Conservation (phyloP, 2,797 vertebrate genomes). For the Oryzias dopingdopingensis region DNA sequence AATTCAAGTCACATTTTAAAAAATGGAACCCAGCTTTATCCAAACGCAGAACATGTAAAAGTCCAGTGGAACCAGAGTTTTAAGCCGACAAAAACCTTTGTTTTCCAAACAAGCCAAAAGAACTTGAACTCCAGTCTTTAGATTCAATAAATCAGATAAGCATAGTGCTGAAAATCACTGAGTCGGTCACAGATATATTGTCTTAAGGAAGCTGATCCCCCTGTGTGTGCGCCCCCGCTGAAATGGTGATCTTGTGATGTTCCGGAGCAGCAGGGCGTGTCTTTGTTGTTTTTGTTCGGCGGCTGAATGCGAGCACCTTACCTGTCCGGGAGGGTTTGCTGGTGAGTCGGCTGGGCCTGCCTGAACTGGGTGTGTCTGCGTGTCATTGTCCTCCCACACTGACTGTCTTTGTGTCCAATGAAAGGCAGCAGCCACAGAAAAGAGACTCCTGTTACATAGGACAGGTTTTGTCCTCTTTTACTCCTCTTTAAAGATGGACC, state of each 20-base stretch:
- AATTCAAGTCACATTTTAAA: not conserved
- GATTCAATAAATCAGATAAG: conserved; percentile 14
- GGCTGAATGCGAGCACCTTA: conserved; percentile 53
- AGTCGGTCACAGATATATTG: conserved; percentile 42
- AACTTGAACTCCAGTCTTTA: conserved; percentile 6
- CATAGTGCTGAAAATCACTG: conserved; percentile 20
- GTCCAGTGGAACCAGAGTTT: not conserved
- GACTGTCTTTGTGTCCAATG: conserved; percentile 68
- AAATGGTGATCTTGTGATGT: conserved; percentile 75
- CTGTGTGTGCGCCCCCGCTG: conserved; percentile 56
- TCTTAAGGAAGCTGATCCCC: conserved; percentile 58
- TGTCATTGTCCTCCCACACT: conserved; percentile 67
- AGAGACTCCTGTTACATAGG: conserved; percentile 71
- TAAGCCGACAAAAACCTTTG: not conserved
- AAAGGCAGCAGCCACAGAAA: conserved; percentile 66
- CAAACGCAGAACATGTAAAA: too few relatives aligned
- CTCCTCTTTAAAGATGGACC: conserved; percentile 19
- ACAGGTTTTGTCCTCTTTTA: conserved; percentile 57
- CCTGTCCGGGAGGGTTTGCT: conserved; percentile 53
- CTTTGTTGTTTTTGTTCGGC: conserved; percentile 66
- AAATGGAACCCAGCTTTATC: too few relatives aligned
- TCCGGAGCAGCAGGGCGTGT: conserved; percentile 66
- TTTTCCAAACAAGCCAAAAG: conserved; percentile 10
- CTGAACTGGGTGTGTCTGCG: conserved; percentile 70
- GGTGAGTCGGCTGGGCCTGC: conserved; percentile 64